Evolutionary conservation across 2,888 invertebrate genomes (phyloP), one percentile per base, ranked within the genome.

Genomic region (Eupelmus urozonus): DNA sequence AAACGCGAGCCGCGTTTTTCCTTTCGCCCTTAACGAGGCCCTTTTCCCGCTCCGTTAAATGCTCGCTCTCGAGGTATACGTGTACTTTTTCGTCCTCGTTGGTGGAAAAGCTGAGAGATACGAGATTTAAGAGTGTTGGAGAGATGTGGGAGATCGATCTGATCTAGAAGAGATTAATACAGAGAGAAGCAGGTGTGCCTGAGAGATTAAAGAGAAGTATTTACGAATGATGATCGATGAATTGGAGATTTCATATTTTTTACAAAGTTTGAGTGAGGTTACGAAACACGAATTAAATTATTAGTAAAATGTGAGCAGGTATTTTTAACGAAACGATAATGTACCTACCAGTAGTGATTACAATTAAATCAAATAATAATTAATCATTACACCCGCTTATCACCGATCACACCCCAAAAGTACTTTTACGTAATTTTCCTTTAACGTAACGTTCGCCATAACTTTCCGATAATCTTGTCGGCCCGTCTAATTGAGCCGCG

Each of bases 1-100:
- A 77, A 66, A 20, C 66, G 23, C 66, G 23, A 49, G 59, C 40
- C 13, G 55, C 49, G 40, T 63, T 60, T 60, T 49, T 69, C 75
- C 18, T 7, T 16, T 27, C 27, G 18, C 20, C 5, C 81, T 83
- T 86, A 86, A 87, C 85, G 86, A 87, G 84, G 82, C 86, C 29
- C 40, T 67, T 55, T 84, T 83, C 82, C 82, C 83, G 82, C 13
- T 82, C 83, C 80, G 84, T 84, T 85, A 85, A 85, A 84, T 85
- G 84, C 82, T 82, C 82, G 82, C 81, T 76, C 81, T 49, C 45
- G 49, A 29, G 65, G 40, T 11, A 25, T 40, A 2, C 45, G 16
- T 34, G 20, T 20, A 59, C 18, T 1, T 51, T 60, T 71, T 34
- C 51, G 49, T 23, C 25, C 9, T 49, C 23, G 51, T 16, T 13